phyloP scores from a whole-genome alignment of 1,140 invertebrate species.

The Trachelipus rathkii region DNA sequence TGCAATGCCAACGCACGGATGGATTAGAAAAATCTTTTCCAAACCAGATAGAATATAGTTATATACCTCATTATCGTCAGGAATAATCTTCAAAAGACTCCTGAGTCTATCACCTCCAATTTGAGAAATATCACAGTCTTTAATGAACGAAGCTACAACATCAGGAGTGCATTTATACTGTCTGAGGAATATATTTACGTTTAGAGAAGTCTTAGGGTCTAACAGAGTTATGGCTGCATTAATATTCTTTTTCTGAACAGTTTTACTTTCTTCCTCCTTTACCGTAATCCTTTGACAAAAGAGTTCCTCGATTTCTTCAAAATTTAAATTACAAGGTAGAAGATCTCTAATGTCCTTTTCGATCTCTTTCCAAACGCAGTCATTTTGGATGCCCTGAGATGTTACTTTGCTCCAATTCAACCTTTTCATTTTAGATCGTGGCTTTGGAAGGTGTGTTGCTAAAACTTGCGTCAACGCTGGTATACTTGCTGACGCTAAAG shows the following conservation, averaged over 20 bases:
- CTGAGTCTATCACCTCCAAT: slow-evolving; percentile 87
- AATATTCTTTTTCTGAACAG: slow-evolving; percentile 18
- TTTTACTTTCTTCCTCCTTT: slow-evolving; percentile 50
- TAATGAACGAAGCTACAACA: slow-evolving; percentile 82
- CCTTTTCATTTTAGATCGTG: slow-evolving; percentile 87
- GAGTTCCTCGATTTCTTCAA: slow-evolving; percentile 77
- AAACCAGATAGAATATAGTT: no score
- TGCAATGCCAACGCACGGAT: no score
- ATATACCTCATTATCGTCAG: slow-evolving; percentile 75
- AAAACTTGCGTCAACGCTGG: not conserved
- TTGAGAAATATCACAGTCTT: slow-evolving; percentile 75
- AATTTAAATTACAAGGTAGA: slow-evolving; percentile 23
- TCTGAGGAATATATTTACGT: slow-evolving; percentile 97
- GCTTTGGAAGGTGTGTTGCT: slow-evolving; percentile 62
- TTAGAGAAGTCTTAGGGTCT: slow-evolving; percentile 88
- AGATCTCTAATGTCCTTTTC: slow-evolving; percentile 24
- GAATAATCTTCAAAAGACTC: slow-evolving; percentile 86
- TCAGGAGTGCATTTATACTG: slow-evolving; percentile 88
- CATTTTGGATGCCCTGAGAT: slow-evolving; percentile 21
- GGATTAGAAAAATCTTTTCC: no score
- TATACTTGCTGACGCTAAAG: not conserved
- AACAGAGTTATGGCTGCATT: slow-evolving; percentile 61
- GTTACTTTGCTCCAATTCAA: slow-evolving; percentile 92
- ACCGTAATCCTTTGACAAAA: slow-evolving; percentile 61
- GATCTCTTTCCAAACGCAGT: slow-evolving; percentile 33